Conservation (phyloP, 1,140 invertebrate genomes). For the Elymnias hypermnestra region DNA sequence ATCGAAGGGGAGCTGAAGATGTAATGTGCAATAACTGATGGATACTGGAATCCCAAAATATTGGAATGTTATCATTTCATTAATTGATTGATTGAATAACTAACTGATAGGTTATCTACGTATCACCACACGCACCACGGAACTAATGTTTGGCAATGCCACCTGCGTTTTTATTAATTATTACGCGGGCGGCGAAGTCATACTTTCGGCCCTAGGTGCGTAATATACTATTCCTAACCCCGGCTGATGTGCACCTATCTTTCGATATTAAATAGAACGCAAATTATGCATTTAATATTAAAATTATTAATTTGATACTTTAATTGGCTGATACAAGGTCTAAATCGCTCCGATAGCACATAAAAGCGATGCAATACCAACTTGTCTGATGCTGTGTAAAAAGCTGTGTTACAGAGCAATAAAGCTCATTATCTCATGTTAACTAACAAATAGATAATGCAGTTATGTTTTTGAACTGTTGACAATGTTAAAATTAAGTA, state of each 20-base stretch:
- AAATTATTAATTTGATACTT: constrained; percentile 1
- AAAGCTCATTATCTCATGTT: neutral
- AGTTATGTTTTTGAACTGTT: constrained; percentile 2
- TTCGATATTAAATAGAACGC: neutral
- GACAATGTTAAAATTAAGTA: constrained; percentile 4
- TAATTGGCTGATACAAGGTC: neutral
- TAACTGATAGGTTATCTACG: too few species aligned
- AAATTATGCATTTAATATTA: constrained; percentile 1
- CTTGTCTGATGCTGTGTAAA: neutral
- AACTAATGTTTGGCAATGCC: too few species aligned
- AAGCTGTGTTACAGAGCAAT: neutral
- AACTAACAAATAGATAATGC: neutral
- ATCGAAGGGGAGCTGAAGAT: too few species aligned
- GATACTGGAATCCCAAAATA: too few species aligned
- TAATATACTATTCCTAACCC: too few species aligned
- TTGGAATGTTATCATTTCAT: too few species aligned
- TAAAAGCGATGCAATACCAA: neutral
- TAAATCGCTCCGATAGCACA: neutral
- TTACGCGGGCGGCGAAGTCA: too few species aligned
- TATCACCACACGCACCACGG: too few species aligned
- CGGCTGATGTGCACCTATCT: neutral
- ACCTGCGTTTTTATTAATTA: too few species aligned
- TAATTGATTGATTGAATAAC: neutral
- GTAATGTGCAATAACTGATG: too few species aligned
- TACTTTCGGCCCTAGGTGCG: too few species aligned